These are phyloP conservation scores for Stegana nigrithorax DNA, from an alignment of 2,888 invertebrate species.

Conservation along the genomic window DNA sequence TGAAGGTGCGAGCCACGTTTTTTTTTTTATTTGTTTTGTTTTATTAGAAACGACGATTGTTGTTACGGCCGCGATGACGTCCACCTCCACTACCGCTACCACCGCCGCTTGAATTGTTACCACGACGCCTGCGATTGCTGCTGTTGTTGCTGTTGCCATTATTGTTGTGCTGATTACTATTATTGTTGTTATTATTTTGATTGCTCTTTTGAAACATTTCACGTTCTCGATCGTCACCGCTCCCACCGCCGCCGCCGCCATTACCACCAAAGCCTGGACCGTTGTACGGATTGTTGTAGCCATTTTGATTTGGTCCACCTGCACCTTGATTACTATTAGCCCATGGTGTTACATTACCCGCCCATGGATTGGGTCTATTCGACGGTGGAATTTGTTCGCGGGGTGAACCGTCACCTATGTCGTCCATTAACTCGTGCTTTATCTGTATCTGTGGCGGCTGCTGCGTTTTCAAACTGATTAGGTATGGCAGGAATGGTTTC, in stretches of 20 bases:
- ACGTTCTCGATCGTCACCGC: conserved; percentile 30
- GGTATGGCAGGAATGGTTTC: conserved; percentile 61
- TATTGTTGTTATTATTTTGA: conserved; percentile 31
- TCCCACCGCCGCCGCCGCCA: conserved; percentile 26
- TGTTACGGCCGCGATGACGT: conserved; percentile 50
- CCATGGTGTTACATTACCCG: conserved; percentile 44
- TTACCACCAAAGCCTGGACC: conserved; percentile 21
- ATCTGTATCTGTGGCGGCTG: conserved; percentile 37
- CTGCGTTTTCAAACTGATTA: conserved; percentile 59
- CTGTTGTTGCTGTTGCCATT: conserved; percentile 49
- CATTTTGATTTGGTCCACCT: conserved; percentile 23
- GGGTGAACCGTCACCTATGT: conserved; percentile 39
- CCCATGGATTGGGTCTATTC: conserved; percentile 52
- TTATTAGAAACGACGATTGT: conserved; percentile 59
- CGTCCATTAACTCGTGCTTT: conserved; percentile 45
- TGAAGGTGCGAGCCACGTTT: not conserved
- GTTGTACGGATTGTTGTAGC: conserved; percentile 36
- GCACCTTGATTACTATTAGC: conserved; percentile 48
- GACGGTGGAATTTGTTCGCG: conserved; percentile 30
- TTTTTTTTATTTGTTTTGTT: too few relatives aligned
- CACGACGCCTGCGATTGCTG: conserved; percentile 27
- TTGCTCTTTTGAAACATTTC: conserved; percentile 42
- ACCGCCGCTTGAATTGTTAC: conserved; percentile 20
- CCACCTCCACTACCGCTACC: conserved; percentile 34
- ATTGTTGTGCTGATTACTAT: conserved; percentile 39